Base-by-base conservation (phyloP, 2,888 invertebrate genomes). In the Cheilosia variabilis region DNA sequence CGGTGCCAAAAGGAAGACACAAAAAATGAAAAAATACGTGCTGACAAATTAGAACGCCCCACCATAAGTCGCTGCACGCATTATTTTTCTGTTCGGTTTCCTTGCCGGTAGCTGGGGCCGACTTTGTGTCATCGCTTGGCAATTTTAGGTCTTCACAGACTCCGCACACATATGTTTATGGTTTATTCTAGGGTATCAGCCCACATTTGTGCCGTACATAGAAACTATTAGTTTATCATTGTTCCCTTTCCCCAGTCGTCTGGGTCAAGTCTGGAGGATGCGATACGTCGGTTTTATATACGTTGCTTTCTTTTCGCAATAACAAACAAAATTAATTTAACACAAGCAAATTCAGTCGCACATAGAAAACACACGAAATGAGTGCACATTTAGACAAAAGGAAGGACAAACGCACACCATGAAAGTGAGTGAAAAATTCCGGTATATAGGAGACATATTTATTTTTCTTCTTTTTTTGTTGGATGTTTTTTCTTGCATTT, bases 201-300 rank as follows among this genome's bases (percentile, higher is more conserved):
- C 47, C 34, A 71, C 69, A 57, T 69, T 57, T 45, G 45, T 45
- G 19, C 22, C 24, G 37, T 5, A 53, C 50, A 15, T 50, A 53
- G 24, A 17, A 50, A 45, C 13, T 41, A 75, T 52, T 34, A 66
- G 75, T 71, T 65, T 69, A 34, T 68, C 71, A 87, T 84, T 84
- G 84, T 79, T 87, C 83, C 72, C 86, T 65, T 79, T 77, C 84
- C 76, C 66, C 72, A 66, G 73, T 72, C 87, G 88, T 89, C 88
- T 89, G 88, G 88, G 88, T 88, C 88, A 88, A 75, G 88, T 88
- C 88, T 88, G 87, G 80, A 87, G 87, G 87, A 82, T 83, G 52
- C 57, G 52, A 52, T 24, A 45, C 4, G 22, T 22, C 22, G 34
- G 10, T 57, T 47, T 47, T 19, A 31, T 13, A 17, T 47, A 34